Evolutionary conservation across 2,113 vertebrate species (phyloP), one percentile per base, ranked within the genome.

Genomic region (Furnarius figulus): DNA sequence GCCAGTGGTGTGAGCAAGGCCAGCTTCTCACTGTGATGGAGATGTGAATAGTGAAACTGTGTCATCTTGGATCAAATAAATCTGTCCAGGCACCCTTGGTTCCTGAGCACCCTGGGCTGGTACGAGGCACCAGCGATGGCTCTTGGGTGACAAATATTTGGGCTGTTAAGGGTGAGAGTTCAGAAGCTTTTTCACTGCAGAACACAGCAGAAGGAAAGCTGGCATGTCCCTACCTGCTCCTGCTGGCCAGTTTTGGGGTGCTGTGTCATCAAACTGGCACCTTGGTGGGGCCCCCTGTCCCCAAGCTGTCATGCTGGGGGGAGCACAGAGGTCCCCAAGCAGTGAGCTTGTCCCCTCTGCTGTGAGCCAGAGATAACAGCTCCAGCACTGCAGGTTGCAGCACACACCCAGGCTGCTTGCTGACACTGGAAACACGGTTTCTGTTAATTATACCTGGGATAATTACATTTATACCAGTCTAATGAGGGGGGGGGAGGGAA

Each of bases 371-470:
- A 92, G 91, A 76, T 77, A 80, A 62, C 79, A 92, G 89, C 93
- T 52, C 11, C 12, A 1, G 68, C 1, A 0, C 4, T 1, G 68
- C 4, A 1, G 63, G 72, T 39, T 87, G 76, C 84, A 46, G 91
- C 77, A 67, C 65, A 81, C 68, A 5, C 80, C 87, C 96, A 27
- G 65, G 37, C 81, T 85, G 56, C 87, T 77, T 30, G 74, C 96
- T 93, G 92, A 62, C 71, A 21, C n/a, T 61, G 49, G 79, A 37
- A 91, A 74, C 6, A 28, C 11, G 40, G 67, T 88, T 85, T 73
- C n/a, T 90, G 88, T 80, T 97, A 96, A 94, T 96, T 97, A 92
- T 20, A 79, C 88, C 75, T 12, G 63, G n/a, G 71, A 82, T 94
- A 90, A 95, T 95, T 93, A 85, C 67, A 83, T 53, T 76, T 85